These are phyloP conservation scores for Drosophila prostipennis DNA, from an alignment of 2,888 invertebrate species.

Conservation along the genomic window DNA sequence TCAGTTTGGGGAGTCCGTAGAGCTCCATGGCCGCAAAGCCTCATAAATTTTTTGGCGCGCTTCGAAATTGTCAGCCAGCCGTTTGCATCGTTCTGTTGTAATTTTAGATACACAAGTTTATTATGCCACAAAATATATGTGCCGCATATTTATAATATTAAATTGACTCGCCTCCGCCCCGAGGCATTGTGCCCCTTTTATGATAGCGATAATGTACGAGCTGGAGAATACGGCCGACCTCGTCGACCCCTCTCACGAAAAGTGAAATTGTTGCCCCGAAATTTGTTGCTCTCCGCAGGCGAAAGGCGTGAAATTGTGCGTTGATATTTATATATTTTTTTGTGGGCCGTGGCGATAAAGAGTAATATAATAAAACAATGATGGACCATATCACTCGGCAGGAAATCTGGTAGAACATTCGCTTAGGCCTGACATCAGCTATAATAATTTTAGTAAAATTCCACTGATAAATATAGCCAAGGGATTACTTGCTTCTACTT, in stretches of 20 bases:
- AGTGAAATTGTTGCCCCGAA: slow-evolving; percentile 15
- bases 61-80: slow-evolving; percentile 60
- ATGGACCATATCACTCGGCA: slow-evolving; percentile 32
- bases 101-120: slow-evolving; percentile 79
- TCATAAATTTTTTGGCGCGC: slow-evolving; percentile 56
- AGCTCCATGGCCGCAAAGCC: slow-evolving; percentile 48
- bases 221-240: slow-evolving; percentile 30
- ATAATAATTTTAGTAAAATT: too few relatives aligned
- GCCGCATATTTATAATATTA: slow-evolving; percentile 77
- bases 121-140: slow-evolving; percentile 78
- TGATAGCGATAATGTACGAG: slow-evolving; percentile 61
- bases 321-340: slow-evolving; percentile 35
- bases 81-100: slow-evolving; percentile 57
- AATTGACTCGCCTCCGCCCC: slow-evolving; percentile 61
- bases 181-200: slow-evolving; percentile 44
- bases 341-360: slow-evolving; percentile 31
- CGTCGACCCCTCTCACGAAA: slow-evolving; percentile 14
- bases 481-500: not conserved
- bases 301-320: slow-evolving; percentile 65
- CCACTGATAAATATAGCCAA: not conserved
- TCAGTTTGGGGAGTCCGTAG: not conserved
- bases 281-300: slow-evolving; percentile 35
- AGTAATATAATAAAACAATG: slow-evolving; percentile 24
- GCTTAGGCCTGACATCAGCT: not conserved
- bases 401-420: not conserved